Evolutionary conservation across 1,140 invertebrate genomes (phyloP), one percentile per base, ranked within the genome.

Genomic region (Euura lappo): DNA sequence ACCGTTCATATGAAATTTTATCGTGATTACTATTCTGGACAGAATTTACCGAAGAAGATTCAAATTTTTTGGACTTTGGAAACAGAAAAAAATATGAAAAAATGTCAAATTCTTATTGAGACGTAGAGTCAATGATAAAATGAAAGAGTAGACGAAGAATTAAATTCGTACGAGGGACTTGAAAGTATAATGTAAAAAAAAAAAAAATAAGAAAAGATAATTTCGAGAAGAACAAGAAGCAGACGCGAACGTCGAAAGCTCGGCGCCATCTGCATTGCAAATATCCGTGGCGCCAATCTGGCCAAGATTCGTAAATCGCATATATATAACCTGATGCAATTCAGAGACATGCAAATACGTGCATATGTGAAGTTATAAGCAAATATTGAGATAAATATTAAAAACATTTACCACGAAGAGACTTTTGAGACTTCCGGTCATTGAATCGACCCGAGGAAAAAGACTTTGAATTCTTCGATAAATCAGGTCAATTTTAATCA

Each of bases 291-390:
- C 51, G 51, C 51, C 51, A n/a, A 60, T 60, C 51, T n/a, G 51
- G 13, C 51, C 51, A n/a, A 60, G 51, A 60, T 60, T 60, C 51
- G 51, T n/a, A n/a, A 60, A n/a, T 60, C 51, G 51, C n/a, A n/a
- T 28, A 28, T 28, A 28, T 28, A 28, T 28, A 28, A 28, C 28
- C 28, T 28, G 28, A 28, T 28, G 28, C 28, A 28, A 28, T 28
- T 28, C 28, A 28, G 28, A 28, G 28, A 28, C 28, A 28, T 8
- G 51, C 10, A 60, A 60, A 60, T 60, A 60, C 10, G 13, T 60
- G 13, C 4, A 4, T 60, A 4, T 28, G 1, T 1, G 1, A 28
- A 28, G 28, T 28, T 28, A 28, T 28, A 28, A 28, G 28, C 1
- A 28, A 28, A 28, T 28, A 28, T 28, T 28, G 28, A 28, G 28